A percentile compares a stretch with the other conserved stretches of the same genome.
Conservation (phyloP, 2,888 invertebrate species). For the Agapetus fuscipes region DNA sequence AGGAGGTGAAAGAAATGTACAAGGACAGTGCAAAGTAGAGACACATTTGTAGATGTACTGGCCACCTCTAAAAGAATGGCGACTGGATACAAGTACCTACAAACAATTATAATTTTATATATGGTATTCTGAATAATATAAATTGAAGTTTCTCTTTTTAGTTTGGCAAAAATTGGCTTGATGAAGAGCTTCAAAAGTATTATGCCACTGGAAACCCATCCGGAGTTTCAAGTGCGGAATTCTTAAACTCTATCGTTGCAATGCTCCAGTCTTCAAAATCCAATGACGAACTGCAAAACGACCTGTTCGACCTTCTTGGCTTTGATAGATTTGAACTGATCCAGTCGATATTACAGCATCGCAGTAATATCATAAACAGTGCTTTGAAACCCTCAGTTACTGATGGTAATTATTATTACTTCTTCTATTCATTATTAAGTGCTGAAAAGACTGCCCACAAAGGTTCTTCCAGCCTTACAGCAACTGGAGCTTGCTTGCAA, state of each 20-base stretch:
- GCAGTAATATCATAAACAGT: constrained; percentile 41
- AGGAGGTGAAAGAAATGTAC: too few species aligned
- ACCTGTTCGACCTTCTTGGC: constrained; percentile 82
- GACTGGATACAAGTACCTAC: too few species aligned
- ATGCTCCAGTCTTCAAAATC: constrained; percentile 51
- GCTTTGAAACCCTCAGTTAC: constrained; percentile 27
- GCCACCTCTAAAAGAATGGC: too few species aligned
- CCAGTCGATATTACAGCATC: constrained; percentile 53
- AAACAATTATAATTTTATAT: too few species aligned
- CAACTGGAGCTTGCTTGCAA: too few species aligned
- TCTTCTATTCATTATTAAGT: neutral
- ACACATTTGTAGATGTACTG: too few species aligned
- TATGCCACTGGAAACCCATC: constrained; percentile 32
- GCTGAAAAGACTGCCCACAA: constrained; percentile 4
- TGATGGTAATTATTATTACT: constrained; percentile 2
- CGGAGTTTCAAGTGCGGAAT: constrained; percentile 47
- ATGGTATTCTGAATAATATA: too few species aligned
- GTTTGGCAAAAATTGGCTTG: constrained; percentile 49
- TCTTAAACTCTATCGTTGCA: constrained; percentile 47
- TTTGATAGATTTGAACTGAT: constrained; percentile 76
- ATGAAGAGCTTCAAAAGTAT: constrained; percentile 42
- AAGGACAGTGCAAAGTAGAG: too few species aligned
- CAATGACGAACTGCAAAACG: constrained; percentile 66
- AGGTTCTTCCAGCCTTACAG: too few species aligned
- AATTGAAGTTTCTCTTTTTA: too few species aligned